Evolutionary conservation across 2,888 invertebrate species (phyloP), one percentile per base, ranked within the genome.

Genomic region (Drosophila conformis): DNA sequence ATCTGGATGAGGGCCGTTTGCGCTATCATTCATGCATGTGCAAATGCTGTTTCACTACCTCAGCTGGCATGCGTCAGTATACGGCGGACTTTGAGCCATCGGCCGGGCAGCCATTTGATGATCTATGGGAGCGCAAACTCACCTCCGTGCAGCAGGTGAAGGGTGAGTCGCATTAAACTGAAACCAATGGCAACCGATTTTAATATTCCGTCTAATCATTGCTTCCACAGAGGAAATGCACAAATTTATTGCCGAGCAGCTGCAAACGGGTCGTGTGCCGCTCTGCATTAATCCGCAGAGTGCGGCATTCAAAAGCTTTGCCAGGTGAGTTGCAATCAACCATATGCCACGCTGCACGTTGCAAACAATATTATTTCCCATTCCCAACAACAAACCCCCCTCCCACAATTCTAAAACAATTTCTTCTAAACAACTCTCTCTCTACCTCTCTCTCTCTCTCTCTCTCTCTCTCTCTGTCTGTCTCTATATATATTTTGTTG

Each of bases 11-110:
- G 93, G 99, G 99, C 35, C 96, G 99, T 81, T 95, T 99, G 91
- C 96, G 99, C 91, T 99, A 99, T 94, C 99, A 99, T 94, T 99
- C 99, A 77, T 99, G 99, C 94, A 99, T 99, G 99, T 99, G 99
- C 95, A 97, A 97, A 93, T 99, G 99, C 92, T 99, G 99, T 94
- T 98, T 97, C 93, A 96, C 96, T 67, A 95, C 96, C 77, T 95
- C 95, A 70, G 94, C 95, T 67, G 95, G 96, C 58, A 95, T 96
- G 94, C 94, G 98, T 69, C 98, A 98, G 93, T 99, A 98, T 94
- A 94, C 95, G 48, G 98, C 98, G 93, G 98, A 99, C 93, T 97
- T 98, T 88, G 99, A 99, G 94, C 98, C 98, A 36, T 96, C 96
- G 80, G 98, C 99, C 77, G 95, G 96, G 72, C 96, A 96, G 92